Conservation (phyloP, 2,797 vertebrate species). For the Podarcis siculus region DNA sequence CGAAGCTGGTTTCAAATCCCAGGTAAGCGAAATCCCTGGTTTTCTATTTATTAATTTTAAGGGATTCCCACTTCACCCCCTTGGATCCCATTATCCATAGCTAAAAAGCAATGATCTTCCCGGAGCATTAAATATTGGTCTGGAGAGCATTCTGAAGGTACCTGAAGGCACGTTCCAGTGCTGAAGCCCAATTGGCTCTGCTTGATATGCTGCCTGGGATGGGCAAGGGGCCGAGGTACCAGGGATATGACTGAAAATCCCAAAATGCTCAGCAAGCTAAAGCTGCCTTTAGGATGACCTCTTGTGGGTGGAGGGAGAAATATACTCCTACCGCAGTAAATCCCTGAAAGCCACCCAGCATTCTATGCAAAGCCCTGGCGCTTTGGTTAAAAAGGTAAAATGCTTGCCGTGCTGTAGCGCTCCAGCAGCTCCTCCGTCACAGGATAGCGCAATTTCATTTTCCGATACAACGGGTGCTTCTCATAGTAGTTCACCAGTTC, state of each 20-base stretch:
- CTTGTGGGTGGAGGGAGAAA: fast-evolving
- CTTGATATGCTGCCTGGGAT: neutral
- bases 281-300: neutral
- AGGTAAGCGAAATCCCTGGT: neutral
- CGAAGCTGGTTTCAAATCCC: neutral
- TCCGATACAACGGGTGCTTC: constrained; percentile 93
- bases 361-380: neutral
- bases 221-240: neutral
- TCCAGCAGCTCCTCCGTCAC: constrained; percentile 91
- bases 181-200: neutral
- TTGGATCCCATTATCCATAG: neutral
- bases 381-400: fast-evolving
- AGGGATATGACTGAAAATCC: neutral
- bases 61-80: neutral
- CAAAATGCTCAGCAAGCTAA: neutral
- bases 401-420: constrained; percentile 87
- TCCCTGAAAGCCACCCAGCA: neutral
- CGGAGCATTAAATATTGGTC: neutral
- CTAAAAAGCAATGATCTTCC: neutral
- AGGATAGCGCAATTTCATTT: constrained; percentile 94
- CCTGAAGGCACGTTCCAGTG: neutral
- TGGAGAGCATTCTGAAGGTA: neutral
- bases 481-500: constrained; percentile 93
- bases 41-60: neutral
- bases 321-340: neutral